phyloP scores from a whole-genome alignment of 2,888 invertebrate species.

The Trachelus stipa region DNA sequence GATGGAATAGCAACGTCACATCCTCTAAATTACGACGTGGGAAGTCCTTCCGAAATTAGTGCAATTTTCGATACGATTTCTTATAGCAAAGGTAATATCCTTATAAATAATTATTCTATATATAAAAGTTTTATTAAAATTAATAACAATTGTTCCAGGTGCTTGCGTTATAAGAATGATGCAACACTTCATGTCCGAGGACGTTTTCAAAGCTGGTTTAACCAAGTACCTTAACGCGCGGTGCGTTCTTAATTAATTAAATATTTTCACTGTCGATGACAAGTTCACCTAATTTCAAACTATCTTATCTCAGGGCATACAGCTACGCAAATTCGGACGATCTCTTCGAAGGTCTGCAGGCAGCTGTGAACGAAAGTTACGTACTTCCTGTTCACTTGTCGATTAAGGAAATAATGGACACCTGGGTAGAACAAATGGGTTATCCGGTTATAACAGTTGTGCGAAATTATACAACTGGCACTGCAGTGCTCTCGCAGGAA shows the following conservation, averaged over 20 bases:
- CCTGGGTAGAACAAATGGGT: slow-evolving; percentile 68
- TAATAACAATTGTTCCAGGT: slow-evolving; percentile 23
- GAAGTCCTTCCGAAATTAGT: slow-evolving; percentile 68
- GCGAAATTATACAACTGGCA: slow-evolving; percentile 41
- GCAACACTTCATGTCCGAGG: slow-evolving; percentile 69
- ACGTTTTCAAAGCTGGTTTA: slow-evolving; percentile 71
- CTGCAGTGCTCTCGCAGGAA: slow-evolving; percentile 35
- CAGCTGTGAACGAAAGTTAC: slow-evolving; percentile 47
- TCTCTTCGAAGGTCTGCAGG: slow-evolving; percentile 59
- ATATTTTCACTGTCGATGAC: too few relatives aligned
- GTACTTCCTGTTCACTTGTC: slow-evolving; percentile 52
- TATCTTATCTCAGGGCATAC: slow-evolving; percentile 54
- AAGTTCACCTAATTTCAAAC: too few relatives aligned
- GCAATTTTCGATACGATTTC: slow-evolving; percentile 72
- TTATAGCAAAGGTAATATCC: slow-evolving; percentile 70
- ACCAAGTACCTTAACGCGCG: slow-evolving; percentile 64
- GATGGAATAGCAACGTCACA: slow-evolving; percentile 67
- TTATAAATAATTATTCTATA: not conserved
- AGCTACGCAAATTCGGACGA: slow-evolving; percentile 59
- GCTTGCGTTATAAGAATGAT: slow-evolving; percentile 71
- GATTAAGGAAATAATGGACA: slow-evolving; percentile 37
- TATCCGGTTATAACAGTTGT: slow-evolving; percentile 63
- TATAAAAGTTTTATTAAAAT: not conserved
- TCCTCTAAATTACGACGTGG: slow-evolving; percentile 69
- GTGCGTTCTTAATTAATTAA: slow-evolving; percentile 54